Evolutionary conservation across 2,113 vertebrate species (phyloP).

Genomic region (Siphamia tubifer): DNA sequence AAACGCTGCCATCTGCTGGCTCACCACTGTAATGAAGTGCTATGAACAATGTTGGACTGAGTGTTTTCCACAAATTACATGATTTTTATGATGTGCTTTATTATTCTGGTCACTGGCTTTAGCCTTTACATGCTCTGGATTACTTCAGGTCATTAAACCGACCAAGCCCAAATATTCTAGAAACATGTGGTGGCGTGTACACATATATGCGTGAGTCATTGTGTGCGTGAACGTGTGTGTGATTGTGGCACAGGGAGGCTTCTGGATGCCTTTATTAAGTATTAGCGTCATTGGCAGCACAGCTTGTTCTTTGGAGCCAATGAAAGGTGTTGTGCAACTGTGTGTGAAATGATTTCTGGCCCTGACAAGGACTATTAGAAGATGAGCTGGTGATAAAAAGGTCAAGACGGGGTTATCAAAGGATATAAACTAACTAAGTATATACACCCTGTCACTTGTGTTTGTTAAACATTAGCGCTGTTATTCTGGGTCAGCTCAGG

Average conservation of each 20-base stretch:
- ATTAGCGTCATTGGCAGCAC: slow-evolving; percentile 37
- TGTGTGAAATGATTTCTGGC: slow-evolving; percentile 51
- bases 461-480: slow-evolving; percentile 51
- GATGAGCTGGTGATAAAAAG: slow-evolving; percentile 29
- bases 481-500: slow-evolving; percentile 14
- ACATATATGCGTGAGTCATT: not conserved
- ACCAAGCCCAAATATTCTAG: not conserved
- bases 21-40: not conserved
- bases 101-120: slow-evolving; percentile 8
- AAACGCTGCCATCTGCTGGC: slow-evolving; percentile 62
- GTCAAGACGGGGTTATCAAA: slow-evolving; percentile 42
- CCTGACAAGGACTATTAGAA: slow-evolving; percentile 23
- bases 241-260: not conserved
- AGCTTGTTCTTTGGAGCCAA: slow-evolving; percentile 48
- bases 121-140: not conserved
- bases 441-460: slow-evolving; percentile 16
- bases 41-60: not conserved
- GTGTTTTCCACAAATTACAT: not conserved
- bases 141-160: not conserved
- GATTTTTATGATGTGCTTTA: not conserved
- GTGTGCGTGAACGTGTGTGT: not conserved
- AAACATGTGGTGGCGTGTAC: not conserved
- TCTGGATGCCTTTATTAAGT: slow-evolving; percentile 24
- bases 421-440: slow-evolving; percentile 1
- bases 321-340: slow-evolving; percentile 51